Evolutionary conservation across 2,797 vertebrate species (phyloP).

Genomic region (Streptopelia turtur): DNA sequence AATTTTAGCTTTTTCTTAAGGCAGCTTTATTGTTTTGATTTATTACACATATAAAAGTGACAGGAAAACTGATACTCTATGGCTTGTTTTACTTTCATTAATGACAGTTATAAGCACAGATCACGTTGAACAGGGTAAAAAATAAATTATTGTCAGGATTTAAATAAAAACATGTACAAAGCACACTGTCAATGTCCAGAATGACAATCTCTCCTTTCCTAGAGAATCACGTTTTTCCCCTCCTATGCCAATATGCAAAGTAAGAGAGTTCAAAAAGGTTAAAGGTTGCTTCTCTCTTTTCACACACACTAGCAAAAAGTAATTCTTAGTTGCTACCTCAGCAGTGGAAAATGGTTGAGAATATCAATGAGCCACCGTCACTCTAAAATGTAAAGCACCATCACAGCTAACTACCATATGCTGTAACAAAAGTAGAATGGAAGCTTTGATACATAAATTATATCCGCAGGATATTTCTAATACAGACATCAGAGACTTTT

Average conservation of each 20-base stretch:
- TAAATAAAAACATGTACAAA: neutral
- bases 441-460: constrained; percentile 68
- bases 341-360: constrained; percentile 12
- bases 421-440: constrained; percentile 52
- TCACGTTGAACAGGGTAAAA: neutral
- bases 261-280: neutral
- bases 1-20: neutral
- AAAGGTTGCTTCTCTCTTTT: neutral
- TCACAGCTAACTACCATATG: constrained; percentile 6
- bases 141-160: neutral
- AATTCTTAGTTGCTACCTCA: neutral
- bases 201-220: neutral
- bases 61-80: neutral
- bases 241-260: neutral
- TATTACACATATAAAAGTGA: neutral
- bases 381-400: constrained; percentile 21
- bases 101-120: neutral
- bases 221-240: neutral
- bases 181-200: neutral
- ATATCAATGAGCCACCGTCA: constrained; percentile 13
- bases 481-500: constrained; percentile 73
- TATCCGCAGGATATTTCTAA: constrained; percentile 69
- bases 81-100: neutral
- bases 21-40: neutral
- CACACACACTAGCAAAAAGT: neutral